phyloP scores from a whole-genome alignment of 2,888 invertebrate species.

The Agapostemon virescens region DNA sequence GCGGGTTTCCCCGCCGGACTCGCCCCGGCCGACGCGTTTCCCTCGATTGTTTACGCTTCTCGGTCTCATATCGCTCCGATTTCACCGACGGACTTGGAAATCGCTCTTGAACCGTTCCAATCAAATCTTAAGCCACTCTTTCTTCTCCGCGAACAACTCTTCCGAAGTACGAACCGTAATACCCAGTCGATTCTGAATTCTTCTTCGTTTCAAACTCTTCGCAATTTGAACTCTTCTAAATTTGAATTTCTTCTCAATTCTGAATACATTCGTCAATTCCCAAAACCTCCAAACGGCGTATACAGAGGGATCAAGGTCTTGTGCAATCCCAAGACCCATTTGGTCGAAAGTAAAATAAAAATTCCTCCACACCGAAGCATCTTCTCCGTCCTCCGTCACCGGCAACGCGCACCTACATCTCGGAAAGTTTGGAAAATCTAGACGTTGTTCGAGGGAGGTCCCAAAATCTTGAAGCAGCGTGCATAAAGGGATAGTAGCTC shows the following conservation, averaged over 20 bases:
- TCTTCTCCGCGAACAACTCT: background rate
- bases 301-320: no score
- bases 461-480: background rate
- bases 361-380: no score
- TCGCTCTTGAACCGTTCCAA: background rate
- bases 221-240: no score
- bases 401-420: no score
- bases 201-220: no score
- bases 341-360: background rate
- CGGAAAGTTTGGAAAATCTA: background rate
- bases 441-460: background rate
- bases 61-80: background rate
- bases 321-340: no score
- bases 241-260: no score
- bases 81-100: background rate
- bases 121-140: background rate
- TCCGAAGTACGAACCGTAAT: no score
- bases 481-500: background rate
- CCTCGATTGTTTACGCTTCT: slow-evolving; percentile 59
- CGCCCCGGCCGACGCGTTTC: slow-evolving; percentile 57
- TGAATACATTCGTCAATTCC: no score
- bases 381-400: no score
- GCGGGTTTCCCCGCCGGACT: slow-evolving; percentile 66
- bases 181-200: no score
- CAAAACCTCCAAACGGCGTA: no score